phyloP scores from a whole-genome alignment of 2,888 invertebrate species.

The Lochmaea crataegi region DNA sequence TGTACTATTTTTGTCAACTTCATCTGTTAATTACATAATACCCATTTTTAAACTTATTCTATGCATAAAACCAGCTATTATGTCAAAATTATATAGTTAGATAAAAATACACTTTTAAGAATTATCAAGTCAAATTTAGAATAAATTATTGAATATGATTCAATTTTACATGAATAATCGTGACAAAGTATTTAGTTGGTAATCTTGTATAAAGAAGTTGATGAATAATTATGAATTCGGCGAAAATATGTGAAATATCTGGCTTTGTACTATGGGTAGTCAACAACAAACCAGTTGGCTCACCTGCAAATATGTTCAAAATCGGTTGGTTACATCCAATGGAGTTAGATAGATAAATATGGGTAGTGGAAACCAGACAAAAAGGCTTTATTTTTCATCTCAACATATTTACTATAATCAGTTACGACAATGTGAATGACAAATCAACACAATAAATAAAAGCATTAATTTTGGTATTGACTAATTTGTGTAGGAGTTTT shows the following conservation, averaged over 20 bases:
- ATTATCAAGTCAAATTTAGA: conserved; percentile 8
- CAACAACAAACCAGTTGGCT: no score
- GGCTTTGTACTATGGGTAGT: no score
- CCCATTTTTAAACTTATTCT: conserved; percentile 8
- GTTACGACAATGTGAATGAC: no score
- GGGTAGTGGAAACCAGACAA: no score
- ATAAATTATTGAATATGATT: conserved; percentile 5
- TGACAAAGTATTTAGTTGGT: not conserved
- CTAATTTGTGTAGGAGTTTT: conserved; percentile 10
- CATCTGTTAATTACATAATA: not conserved
- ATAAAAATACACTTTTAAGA: not conserved
- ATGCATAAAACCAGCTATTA: not conserved
- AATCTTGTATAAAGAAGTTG: not conserved
- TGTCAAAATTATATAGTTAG: conserved; percentile 9
- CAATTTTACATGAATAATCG: not conserved
- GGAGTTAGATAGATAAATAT: no score
- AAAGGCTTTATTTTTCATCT: no score
- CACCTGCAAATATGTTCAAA: no score
- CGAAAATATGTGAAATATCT: no score
- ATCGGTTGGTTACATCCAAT: no score
- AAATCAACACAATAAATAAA: no score
- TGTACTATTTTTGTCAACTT: not conserved
- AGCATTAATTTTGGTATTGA: not conserved
- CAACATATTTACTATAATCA: no score
- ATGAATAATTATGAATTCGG: no score